A percentile compares a stretch with the other conserved stretches of the same genome.
Evolutionary conservation across 2,888 invertebrate genomes (phyloP).

Genomic region (Tupiocoris notatus): DNA sequence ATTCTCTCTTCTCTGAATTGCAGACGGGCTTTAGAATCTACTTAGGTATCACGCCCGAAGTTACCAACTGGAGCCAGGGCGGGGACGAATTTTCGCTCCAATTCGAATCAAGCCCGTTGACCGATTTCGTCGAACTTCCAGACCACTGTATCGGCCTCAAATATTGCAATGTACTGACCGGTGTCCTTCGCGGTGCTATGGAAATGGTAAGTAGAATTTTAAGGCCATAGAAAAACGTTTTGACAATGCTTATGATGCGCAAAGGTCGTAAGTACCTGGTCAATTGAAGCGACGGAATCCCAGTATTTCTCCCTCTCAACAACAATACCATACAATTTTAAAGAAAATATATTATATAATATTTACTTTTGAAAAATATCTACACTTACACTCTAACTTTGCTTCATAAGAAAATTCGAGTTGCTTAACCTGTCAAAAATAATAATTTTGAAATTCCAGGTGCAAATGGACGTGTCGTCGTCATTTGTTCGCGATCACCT

Average conservation of each 20-base stretch:
- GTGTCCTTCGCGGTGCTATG: conserved; percentile 87
- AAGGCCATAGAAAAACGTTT: too few relatives aligned
- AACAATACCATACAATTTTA: too few relatives aligned
- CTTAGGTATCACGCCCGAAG: conserved; percentile 86
- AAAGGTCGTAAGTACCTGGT: too few relatives aligned
- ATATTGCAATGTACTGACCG: conserved; percentile 90
- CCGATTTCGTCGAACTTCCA: conserved; percentile 96
- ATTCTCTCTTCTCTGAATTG: too few relatives aligned
- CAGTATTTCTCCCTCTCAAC: too few relatives aligned
- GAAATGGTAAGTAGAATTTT: conserved; percentile 79
- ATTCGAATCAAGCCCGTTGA: conserved; percentile 92
- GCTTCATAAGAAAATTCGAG: too few relatives aligned
- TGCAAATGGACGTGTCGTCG: conserved; percentile 89
- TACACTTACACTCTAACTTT: too few relatives aligned
- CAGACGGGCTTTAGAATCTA: conserved; percentile 73
- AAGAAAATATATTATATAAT: too few relatives aligned
- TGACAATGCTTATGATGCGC: too few relatives aligned
- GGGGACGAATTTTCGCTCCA: conserved; percentile 96
- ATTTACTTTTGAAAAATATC: too few relatives aligned
- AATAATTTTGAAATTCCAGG: conserved; percentile 53
- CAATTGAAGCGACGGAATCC: too few relatives aligned
- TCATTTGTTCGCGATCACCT: conserved; percentile 94
- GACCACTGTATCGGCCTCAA: conserved; percentile 76
- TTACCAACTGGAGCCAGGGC: conserved; percentile 90
- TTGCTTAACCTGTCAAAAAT: neutral